These are phyloP conservation scores for Onthophagus sagittarius DNA, from an alignment of 2,888 invertebrate species.

Conservation along the genomic window DNA sequence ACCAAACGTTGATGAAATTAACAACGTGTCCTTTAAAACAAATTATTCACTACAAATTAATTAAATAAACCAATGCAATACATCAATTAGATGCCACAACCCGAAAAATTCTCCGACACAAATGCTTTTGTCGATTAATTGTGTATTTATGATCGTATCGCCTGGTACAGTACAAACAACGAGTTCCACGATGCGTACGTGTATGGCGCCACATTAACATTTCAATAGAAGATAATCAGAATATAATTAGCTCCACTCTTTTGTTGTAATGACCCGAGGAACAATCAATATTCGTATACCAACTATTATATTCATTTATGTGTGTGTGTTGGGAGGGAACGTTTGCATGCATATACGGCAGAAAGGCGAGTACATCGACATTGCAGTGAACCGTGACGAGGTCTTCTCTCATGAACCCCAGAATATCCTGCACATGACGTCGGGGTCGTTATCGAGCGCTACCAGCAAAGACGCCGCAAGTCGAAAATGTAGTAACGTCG, in stretches of 20 bases:
- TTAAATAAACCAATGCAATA: neutral
- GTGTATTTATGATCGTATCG: neutral
- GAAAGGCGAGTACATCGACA: neutral
- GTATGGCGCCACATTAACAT: constrained; percentile 8
- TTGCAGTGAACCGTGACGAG: neutral
- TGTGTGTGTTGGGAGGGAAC: neutral
- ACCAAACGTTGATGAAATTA: neutral
- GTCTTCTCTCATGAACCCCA: neutral
- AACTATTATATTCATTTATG: neutral
- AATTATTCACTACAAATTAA: neutral
- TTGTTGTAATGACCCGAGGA: neutral
- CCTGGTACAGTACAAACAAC: neutral
- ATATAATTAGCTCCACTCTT: constrained; percentile 16
- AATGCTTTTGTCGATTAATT: neutral
- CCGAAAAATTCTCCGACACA: neutral
- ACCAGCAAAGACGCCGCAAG: neutral
- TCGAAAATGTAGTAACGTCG: neutral
- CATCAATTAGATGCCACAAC: neutral
- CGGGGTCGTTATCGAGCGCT: neutral
- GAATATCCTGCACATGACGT: neutral
- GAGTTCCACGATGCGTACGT: neutral
- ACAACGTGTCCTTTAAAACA: neutral
- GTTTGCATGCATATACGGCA: neutral
- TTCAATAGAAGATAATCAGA: constrained; percentile 17
- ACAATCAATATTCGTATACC: constrained; percentile 4